Percentiles rank a stretch among this genome's conserved stretches.
These are phyloP conservation scores for Drosophila gaucha DNA, from an alignment of 2,888 invertebrate species.

Conservation along the genomic window DNA sequence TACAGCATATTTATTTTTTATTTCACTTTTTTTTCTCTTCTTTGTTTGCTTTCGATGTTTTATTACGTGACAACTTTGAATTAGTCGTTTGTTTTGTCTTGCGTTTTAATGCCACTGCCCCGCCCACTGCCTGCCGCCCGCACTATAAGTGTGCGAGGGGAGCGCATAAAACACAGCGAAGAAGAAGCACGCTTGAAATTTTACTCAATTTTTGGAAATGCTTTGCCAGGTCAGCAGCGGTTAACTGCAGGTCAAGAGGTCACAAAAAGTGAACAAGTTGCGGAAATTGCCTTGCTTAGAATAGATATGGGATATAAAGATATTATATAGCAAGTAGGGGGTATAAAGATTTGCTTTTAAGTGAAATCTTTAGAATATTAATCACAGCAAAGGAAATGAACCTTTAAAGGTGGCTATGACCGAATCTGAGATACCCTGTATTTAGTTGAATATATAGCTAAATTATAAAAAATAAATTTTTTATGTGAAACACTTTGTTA, in stretches of 20 bases:
- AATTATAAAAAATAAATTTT: too few species aligned
- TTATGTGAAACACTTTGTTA: too few species aligned
- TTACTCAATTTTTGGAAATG: background rate
- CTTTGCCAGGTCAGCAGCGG: constrained; percentile 6
- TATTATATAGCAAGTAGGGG: background rate
- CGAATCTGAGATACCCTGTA: background rate
- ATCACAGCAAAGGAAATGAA: background rate
- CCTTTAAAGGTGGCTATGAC: background rate
- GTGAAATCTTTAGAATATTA: background rate
- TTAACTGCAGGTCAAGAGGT: constrained; percentile 11
- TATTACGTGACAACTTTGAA: constrained; percentile 77
- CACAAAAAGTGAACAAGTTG: background rate
- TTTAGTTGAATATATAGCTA: too few species aligned
- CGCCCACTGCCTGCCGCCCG: background rate
- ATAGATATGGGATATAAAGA: background rate
- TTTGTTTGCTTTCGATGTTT: constrained; percentile 54
- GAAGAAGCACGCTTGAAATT: constrained; percentile 5
- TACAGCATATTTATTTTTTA: constrained; percentile 48
- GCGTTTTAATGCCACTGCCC: constrained; percentile 22
- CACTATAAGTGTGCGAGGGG: background rate
- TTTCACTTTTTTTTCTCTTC: constrained; percentile 33
- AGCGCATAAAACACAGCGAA: constrained; percentile 10
- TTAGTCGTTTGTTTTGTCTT: constrained; percentile 61
- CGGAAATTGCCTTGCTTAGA: constrained; percentile 1
- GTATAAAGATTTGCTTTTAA: background rate